Base-by-base conservation (phyloP, 2,888 invertebrate genomes). In the Parthenolecanium corni region DNA sequence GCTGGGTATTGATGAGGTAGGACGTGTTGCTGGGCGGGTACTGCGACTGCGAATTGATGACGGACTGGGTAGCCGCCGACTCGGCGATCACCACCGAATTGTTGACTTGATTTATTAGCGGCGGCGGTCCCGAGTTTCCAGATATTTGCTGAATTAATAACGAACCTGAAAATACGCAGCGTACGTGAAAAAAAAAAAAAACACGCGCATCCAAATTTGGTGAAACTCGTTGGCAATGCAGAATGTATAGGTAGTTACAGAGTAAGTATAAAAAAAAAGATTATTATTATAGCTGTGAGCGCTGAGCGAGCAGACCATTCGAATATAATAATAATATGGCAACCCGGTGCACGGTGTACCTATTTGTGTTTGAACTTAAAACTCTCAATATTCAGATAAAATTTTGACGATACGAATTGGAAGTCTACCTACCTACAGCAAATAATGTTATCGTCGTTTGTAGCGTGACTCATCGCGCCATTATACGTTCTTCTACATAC, bases 21-120 rank as follows among this genome's bases (percentile, higher is more conserved):
- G 63, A 53, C 16, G 58, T 14, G 52, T 63, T 63, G n/a, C n/a
- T 57, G 38, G 24, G 20, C 3, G 57, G 44, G n/a, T 52, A 53
- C 11, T 40, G 25, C 2, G 36, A 3, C 16, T 52, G 52, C 18
- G 63, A 23, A 42, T 52, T 62, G 1, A 62, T 20, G 3, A 58
- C 47, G 2, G 58, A 58, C 31, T 58, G 58, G 16, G 52, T 52
- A 21, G 63, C 53, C 14, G 63, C 53, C 1, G 63, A 42, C 44
- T 63, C 63, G 53, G 63, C 44, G 18, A 63, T 63, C 20, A 63
- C 18, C 5, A 63, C 14, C 3, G 63, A 63, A 54, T 63, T 63
- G 38, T 52, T 53, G 21, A 63, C 38, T 12, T 52, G 63, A 44
- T 44, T 46, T 2, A 52, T 36, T 16, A 63, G 18, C 3, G 52